Base-by-base conservation (phyloP, 2,113 vertebrate genomes). In the Dermatemys mawii region DNA sequence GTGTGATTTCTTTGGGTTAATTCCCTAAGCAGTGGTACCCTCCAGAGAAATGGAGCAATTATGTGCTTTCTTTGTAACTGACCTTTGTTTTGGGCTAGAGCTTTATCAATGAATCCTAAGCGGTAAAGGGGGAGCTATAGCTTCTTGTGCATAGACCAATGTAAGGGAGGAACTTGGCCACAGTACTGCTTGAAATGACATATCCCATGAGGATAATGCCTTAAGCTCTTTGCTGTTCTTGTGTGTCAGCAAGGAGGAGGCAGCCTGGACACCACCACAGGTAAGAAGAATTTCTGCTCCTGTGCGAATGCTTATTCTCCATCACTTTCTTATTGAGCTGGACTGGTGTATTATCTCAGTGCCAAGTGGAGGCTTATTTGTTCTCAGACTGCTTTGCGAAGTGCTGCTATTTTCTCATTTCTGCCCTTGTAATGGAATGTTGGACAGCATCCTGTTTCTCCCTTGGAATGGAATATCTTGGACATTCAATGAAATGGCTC, bases 21-120 rank as follows among this genome's bases (percentile, higher is more conserved):
- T 22, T 54, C 46, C 54, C 26, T 29, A 24, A 93, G 38, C 2
- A 1, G 87, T 94, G 91, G 48, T 93, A 41, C 5, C 9, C 76
- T 86, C 63, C 38, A 63, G 85, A 44, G 84, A 95, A 76, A 86
- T 49, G 11, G 86, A 55, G 44, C 76, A 8, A 79, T 94, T 76
- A 89, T 16, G 67, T 90, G 32, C 51, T 92, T 92, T 63, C 87
- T 86, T 89, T 92, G 60, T 80, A 94, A 89, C 3, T 78, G 87
- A 41, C 41, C 88, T 70, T 91, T 94, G 83, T 70, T 94, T 96
- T 93, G 48, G 44, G 4, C 78, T 90, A 78, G 29, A 87, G 26
- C 14, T 51, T 38, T 94, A 90, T 94, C 49, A 90, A 2, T 78
- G 93, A 90, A 89, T 94, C 0, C 0, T 84, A 73, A 80, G 11